These are phyloP conservation scores for Diplodus sargus DNA, from an alignment of 2,797 vertebrate genomes.

Conservation along the genomic window DNA sequence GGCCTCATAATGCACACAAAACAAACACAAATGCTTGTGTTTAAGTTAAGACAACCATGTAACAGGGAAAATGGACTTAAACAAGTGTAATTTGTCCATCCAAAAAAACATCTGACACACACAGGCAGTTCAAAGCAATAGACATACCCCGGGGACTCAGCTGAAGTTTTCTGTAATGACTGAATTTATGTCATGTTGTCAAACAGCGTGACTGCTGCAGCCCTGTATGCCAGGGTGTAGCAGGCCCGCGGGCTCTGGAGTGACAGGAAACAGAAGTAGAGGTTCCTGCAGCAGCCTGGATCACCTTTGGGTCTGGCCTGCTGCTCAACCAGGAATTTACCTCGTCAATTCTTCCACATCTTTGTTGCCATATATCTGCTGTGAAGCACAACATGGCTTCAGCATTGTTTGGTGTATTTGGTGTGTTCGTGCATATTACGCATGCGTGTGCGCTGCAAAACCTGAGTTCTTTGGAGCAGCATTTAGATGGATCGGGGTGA, in stretches of 20 bases:
- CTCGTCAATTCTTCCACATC: conserved; percentile 75
- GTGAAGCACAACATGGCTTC: conserved; percentile 48
- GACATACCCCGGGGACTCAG: conserved; percentile 24
- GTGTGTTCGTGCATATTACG: neutral
- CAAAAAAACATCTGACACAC: conserved; percentile 37
- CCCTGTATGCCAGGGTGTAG: conserved; percentile 36
- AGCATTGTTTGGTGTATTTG: conserved; percentile 40
- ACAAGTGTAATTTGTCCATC: conserved; percentile 45
- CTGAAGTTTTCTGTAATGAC: conserved; percentile 23
- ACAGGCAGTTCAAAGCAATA: conserved; percentile 30
- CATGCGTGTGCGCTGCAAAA: conserved; percentile 8
- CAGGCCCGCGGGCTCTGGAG: conserved; percentile 39
- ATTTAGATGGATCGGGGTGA: conserved; percentile 37
- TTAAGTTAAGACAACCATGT: conserved; percentile 48
- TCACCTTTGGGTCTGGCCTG: conserved; percentile 54
- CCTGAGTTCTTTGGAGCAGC: conserved; percentile 5
- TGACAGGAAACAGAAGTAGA: conserved; percentile 52
- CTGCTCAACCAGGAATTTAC: conserved; percentile 42
- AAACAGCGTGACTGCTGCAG: conserved; percentile 45
- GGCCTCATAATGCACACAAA: conserved; percentile 19
- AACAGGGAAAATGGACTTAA: conserved; percentile 25
- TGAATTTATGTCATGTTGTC: conserved; percentile 60
- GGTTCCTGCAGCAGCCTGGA: conserved; percentile 45
- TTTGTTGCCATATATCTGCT: conserved; percentile 65
- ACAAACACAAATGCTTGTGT: conserved; percentile 28